phyloP scores from a whole-genome alignment of 2,797 vertebrate genomes.

The Sphenopsis melanotis region DNA sequence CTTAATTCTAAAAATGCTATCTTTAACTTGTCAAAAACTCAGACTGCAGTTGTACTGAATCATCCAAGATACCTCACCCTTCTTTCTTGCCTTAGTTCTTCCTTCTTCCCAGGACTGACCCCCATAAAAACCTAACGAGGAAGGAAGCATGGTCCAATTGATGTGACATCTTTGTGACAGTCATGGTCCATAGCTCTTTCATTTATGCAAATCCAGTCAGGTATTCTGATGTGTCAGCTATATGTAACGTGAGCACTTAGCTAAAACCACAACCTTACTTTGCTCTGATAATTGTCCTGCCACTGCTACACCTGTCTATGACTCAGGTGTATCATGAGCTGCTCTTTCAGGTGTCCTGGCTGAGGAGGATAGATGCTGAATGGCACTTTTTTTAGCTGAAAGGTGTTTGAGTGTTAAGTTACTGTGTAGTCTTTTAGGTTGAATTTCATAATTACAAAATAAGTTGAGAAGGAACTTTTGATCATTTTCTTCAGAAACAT shows the following conservation, averaged over 20 bases:
- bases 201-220: conserved; percentile 26
- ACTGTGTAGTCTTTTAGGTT: not conserved
- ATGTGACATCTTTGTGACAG: not conserved
- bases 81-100: not conserved
- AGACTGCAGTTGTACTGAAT: not conserved
- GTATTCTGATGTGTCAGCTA: conserved; percentile 45
- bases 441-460: not conserved
- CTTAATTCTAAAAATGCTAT: not conserved
- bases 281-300: not conserved
- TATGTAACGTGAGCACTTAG: not conserved
- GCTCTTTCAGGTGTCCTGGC: not conserved
- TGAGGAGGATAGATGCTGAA: not conserved
- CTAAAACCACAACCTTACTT: not conserved
- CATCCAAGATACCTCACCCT: not conserved
- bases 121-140: not conserved
- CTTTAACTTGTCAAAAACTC: not conserved
- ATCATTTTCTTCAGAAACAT: not conserved
- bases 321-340: not conserved
- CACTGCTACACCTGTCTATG: not conserved
- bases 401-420: not conserved
- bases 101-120: not conserved
- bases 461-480: not conserved
- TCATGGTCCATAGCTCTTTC: conserved; percentile 10
- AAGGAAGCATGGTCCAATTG: not conserved
- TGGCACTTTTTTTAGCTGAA: not conserved